Base-by-base conservation (phyloP, 2,888 invertebrate genomes). In the Sycophila texana region DNA sequence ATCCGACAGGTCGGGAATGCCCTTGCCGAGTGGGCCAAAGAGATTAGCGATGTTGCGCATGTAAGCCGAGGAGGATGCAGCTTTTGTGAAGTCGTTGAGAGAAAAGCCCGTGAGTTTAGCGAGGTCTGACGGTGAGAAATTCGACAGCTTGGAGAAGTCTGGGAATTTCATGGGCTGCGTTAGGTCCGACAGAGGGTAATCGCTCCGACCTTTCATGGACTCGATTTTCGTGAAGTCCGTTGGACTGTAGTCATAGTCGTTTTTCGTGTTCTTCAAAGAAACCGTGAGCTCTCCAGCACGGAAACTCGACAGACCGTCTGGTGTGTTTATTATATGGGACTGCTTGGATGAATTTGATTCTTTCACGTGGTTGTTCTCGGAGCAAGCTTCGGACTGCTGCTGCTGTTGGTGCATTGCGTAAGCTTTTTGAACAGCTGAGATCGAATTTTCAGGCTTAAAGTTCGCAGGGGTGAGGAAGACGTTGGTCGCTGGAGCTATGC, bases 381-480 rank as follows among this genome's bases (percentile, higher is more conserved):
- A 83, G 71, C 88, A 86, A 16, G 86, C 82, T 18, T 84, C 83
- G 39, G 16, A 74, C 7, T 75, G 72, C 61, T 58, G 88, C 85
- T 47, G 87, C 85, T 30, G 88, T 13, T 81, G 81, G 30, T 80
- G 87, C 74, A 87, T 86, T 61, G 86, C 83, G 68, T 87, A 89
- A 18, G 88, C 84, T 77, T 90, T 90, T n/a, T 88, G 85, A 12
- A 89, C 83, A 0, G 89, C 86, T 0, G 87, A 86, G 3, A 89
- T 85, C 18, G 89, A 88, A 58, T 86, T 88, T 47, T 89, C 89
- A 0, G 89, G 85, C 68, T 89, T 89, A 58, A 89, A 89, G 65
- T 87, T 89, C 2, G 90, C 86, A 1, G 95, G 95, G 10, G 95
- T 93, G 84, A 96, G 92, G 83, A 96, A 96, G 92, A 96, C 94